Evolutionary conservation across 2,113 vertebrate genomes (phyloP).

Genomic region (Amazona vittata): DNA sequence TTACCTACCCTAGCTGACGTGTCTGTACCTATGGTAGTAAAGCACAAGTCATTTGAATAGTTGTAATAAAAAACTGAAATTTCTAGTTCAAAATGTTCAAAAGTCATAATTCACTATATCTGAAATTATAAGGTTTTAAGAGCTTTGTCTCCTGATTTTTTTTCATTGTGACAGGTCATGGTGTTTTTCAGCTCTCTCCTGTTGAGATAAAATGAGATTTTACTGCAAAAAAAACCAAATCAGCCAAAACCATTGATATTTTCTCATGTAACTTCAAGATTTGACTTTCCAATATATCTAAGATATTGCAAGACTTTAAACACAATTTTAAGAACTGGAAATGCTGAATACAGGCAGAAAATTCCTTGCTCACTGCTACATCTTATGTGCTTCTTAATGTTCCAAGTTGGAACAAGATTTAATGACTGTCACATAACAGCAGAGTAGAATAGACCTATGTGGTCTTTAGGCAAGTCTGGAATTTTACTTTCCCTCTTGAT

Average conservation of each 20-base stretch:
- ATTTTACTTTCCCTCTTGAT: background rate
- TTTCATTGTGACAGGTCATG: background rate
- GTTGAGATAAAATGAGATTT: background rate
- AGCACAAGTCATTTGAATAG: background rate
- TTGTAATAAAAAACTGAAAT: background rate
- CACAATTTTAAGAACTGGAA: background rate
- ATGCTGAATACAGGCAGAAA: background rate
- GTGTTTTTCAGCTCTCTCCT: background rate
- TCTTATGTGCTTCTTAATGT: background rate
- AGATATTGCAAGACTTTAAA: background rate
- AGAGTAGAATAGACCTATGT: background rate
- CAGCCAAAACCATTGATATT: background rate
- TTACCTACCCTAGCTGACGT: accelerated
- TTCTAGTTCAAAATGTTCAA: background rate
- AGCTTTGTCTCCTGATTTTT: background rate
- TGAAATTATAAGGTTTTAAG: background rate
- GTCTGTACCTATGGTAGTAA: background rate
- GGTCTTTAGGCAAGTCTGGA: background rate
- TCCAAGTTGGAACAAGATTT: background rate
- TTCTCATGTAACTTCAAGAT: background rate
- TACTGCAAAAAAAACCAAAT: background rate
- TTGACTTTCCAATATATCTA: background rate
- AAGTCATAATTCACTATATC: background rate
- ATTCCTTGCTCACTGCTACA: background rate
- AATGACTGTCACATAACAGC: background rate